Evolutionary conservation across 2,888 invertebrate species (phyloP).

Genomic region (Tipula confusa): DNA sequence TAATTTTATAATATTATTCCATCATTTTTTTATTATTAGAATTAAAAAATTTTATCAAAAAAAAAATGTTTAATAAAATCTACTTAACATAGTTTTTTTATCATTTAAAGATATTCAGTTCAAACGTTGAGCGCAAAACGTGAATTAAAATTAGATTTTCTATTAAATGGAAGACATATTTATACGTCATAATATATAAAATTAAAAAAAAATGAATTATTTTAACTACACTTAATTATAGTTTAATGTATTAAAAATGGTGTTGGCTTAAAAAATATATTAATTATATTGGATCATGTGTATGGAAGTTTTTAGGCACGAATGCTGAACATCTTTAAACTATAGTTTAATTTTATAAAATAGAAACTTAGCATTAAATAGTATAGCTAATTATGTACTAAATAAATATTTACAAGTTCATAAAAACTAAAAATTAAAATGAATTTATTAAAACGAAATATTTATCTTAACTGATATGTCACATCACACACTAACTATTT

Average conservation of each 20-base stretch:
- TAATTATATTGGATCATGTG: background rate
- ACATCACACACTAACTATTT: background rate
- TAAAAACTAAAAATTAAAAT: too few relatives aligned
- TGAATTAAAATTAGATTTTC: background rate
- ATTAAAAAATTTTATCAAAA: conserved; percentile 12
- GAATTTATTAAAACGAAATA: too few relatives aligned
- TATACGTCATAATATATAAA: background rate
- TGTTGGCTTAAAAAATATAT: background rate
- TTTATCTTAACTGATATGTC: background rate
- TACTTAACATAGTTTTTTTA: too few relatives aligned
- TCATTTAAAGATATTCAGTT: background rate
- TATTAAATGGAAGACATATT: background rate
- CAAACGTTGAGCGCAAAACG: background rate
- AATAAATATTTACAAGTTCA: background rate
- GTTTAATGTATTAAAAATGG: too few relatives aligned
- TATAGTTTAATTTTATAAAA: background rate
- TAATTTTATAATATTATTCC: background rate
- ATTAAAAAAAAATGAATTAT: background rate
- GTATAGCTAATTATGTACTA: background rate
- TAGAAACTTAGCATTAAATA: background rate
- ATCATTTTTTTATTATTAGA: background rate
- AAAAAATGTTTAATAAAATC: background rate
- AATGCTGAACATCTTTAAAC: background rate
- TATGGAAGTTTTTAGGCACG: background rate
- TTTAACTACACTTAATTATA: too few relatives aligned